Evolutionary conservation across 1,140 invertebrate species (phyloP).

Genomic region (Listronotus oregonensis): DNA sequence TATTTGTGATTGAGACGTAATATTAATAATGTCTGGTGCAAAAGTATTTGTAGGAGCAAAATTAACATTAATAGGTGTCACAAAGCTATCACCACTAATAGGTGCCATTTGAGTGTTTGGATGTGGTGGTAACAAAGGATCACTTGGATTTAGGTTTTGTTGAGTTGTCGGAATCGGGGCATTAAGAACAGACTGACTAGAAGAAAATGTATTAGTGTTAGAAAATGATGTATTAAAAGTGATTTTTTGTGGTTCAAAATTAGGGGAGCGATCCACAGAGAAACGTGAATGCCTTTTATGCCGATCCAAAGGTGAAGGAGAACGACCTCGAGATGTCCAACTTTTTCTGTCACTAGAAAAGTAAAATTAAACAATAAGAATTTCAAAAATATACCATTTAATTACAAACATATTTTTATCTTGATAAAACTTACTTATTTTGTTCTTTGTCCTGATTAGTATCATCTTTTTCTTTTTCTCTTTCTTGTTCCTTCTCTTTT

Average conservation of each 20-base stretch:
- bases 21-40: neutral
- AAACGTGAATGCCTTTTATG: slow-evolving; percentile 40
- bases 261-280: slow-evolving; percentile 40
- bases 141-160: neutral
- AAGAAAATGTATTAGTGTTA: slow-evolving; percentile 25
- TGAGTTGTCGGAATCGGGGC: neutral
- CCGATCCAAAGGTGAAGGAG: too few species aligned
- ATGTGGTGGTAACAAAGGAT: slow-evolving; percentile 8
- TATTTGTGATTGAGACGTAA: too few species aligned
- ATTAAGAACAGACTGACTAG: slow-evolving; percentile 4
- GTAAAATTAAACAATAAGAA: neutral
- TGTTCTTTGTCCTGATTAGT: too few species aligned
- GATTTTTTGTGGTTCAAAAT: slow-evolving; percentile 50
- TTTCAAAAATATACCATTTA: too few species aligned
- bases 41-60: neutral
- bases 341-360: neutral
- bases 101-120: slow-evolving; percentile 6
- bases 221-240: slow-evolving; percentile 48
- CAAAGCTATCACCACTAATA: neutral
- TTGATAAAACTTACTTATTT: too few species aligned
- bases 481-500: slow-evolving; percentile 6
- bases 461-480: neutral
- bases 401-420: too few species aligned
- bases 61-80: neutral
- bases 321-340: neutral